Conservation (phyloP, 2,113 vertebrate genomes). For the Acanthisitta chloris region DNA sequence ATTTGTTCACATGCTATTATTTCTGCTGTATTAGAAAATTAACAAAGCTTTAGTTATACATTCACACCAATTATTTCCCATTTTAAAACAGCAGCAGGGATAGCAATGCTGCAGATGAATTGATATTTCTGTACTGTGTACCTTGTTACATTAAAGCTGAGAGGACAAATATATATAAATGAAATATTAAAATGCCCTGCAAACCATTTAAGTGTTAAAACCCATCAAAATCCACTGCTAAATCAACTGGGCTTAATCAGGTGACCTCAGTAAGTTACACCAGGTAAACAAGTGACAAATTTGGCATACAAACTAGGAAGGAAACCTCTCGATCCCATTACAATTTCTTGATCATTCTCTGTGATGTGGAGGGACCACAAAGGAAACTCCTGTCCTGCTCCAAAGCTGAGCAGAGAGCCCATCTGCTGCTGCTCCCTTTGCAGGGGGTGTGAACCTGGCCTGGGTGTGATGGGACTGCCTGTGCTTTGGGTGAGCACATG, state of each 20-base stretch:
- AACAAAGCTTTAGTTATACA: not conserved
- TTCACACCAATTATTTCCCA: not conserved
- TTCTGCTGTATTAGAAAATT: not conserved
- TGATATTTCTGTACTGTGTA: not conserved
- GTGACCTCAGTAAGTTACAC: not conserved
- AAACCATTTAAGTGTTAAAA: not conserved
- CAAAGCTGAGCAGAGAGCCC: not conserved
- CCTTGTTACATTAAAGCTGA: not conserved
- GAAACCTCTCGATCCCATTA: not conserved
- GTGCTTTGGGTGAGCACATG: fast-evolving
- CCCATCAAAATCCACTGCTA: not conserved
- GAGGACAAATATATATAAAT: not conserved
- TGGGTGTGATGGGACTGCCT: not conserved
- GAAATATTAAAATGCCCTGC: not conserved
- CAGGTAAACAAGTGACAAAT: not conserved
- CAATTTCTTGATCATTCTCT: not conserved
- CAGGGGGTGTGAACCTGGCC: not conserved
- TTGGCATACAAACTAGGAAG: not conserved
- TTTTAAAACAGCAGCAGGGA: not conserved
- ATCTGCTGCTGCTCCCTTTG: not conserved
- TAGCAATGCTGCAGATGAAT: not conserved
- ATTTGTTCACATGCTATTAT: not conserved
- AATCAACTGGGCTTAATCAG: not conserved
- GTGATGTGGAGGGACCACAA: not conserved
- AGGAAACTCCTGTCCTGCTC: not conserved